A percentile compares a stretch with the other conserved stretches of the same genome.
Conservation (phyloP, 2,888 invertebrate species). For the Drosophila tripunctata region DNA sequence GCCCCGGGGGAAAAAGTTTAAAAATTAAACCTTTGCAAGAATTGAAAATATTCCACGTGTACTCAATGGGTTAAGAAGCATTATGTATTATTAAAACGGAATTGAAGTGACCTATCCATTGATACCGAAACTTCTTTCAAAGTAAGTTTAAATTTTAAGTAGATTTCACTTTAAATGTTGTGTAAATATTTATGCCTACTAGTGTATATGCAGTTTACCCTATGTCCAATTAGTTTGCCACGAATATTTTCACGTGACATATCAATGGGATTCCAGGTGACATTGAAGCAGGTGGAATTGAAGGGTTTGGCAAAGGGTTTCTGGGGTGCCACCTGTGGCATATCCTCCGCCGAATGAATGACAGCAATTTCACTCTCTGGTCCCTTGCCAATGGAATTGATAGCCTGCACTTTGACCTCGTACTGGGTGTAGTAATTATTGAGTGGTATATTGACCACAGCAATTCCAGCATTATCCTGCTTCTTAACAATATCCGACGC, state of each 20-base stretch:
- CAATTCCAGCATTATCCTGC: conserved; percentile 91
- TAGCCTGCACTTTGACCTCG: conserved; percentile 93
- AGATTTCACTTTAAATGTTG: no score
- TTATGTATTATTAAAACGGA: no score
- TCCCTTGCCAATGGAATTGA: conserved; percentile 92
- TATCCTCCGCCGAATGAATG: conserved; percentile 95
- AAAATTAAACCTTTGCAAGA: no score
- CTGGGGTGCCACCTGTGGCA: conserved; percentile 96
- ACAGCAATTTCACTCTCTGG: conserved; percentile 91
- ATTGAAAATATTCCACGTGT: no score
- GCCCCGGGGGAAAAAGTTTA: no score
- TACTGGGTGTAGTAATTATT: conserved; percentile 93
- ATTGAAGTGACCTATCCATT: no score
- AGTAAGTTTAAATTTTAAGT: no score
- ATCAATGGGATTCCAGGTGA: conserved; percentile 95
- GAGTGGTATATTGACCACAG: conserved; percentile 90
- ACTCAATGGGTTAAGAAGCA: no score
- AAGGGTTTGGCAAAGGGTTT: conserved; percentile 90
- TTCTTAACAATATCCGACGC: conserved; percentile 87
- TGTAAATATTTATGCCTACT: neutral
- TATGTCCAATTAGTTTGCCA: conserved; percentile 96
- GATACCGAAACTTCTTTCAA: no score
- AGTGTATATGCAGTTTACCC: conserved; percentile 85
- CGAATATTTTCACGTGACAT: conserved; percentile 92
- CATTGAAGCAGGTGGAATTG: conserved; percentile 96